Conservation (phyloP, 2,888 invertebrate genomes). For the Drosophila mulleri region DNA sequence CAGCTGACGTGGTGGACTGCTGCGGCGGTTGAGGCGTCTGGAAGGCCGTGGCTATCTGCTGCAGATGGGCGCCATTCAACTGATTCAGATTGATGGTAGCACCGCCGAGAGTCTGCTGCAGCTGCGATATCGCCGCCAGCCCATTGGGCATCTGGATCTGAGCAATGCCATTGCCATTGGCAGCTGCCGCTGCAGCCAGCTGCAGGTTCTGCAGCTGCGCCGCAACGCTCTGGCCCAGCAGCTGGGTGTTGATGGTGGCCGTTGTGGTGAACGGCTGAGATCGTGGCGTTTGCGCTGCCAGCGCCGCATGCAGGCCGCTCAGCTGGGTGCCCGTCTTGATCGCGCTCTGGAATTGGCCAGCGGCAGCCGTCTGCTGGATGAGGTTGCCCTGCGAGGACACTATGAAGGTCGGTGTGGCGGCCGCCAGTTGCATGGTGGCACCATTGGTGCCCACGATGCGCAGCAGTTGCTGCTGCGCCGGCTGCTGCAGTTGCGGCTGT, state of each 20-base stretch:
- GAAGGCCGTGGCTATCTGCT: slow-evolving; percentile 84
- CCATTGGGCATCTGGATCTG: slow-evolving; percentile 86
- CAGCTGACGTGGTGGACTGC: slow-evolving; percentile 37
- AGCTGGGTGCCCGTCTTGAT: slow-evolving; percentile 84
- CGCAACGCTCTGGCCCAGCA: slow-evolving; percentile 84
- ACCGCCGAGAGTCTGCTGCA: slow-evolving; percentile 83
- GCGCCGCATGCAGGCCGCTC: slow-evolving; percentile 83
- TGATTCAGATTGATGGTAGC: slow-evolving; percentile 85
- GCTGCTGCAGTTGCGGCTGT: slow-evolving; percentile 83
- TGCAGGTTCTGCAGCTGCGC: slow-evolving; percentile 85
- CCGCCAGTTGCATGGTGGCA: slow-evolving; percentile 86
- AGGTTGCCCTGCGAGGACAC: slow-evolving; percentile 85
- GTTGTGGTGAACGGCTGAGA: slow-evolving; percentile 84
- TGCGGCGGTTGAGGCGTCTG: slow-evolving; percentile 82
- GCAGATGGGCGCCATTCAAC: slow-evolving; percentile 83
- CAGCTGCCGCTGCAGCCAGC: slow-evolving; percentile 80
- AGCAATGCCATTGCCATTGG: slow-evolving; percentile 83
- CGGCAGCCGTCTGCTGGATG: slow-evolving; percentile 83
- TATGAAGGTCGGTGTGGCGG: slow-evolving; percentile 86
- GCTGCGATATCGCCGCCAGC: slow-evolving; percentile 83
- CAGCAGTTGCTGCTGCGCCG: slow-evolving; percentile 86
- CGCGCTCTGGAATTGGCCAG: slow-evolving; percentile 83
- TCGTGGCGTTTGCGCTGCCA: slow-evolving; percentile 82
- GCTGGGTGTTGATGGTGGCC: slow-evolving; percentile 84
- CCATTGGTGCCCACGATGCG: slow-evolving; percentile 88